Base-by-base conservation (phyloP, 2,797 vertebrate genomes). In the Falco naumanni region DNA sequence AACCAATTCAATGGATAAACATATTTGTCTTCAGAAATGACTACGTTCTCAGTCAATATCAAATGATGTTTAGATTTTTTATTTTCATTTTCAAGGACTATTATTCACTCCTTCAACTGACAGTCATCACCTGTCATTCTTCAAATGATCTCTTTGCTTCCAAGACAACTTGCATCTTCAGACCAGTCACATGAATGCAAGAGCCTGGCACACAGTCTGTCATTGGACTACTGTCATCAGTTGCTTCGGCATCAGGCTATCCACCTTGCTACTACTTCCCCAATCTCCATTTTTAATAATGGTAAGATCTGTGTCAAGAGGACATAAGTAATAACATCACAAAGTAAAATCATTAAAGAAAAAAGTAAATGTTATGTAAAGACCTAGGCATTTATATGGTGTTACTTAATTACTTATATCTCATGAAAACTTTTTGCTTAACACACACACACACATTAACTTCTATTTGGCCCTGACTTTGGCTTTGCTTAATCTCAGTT, bases 11-110 rank as follows among this genome's bases (percentile, higher is more conserved):
- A 77, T 39, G 84, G 57, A 88, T 50, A 81, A 45, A 34, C 2
- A 11, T 66, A 86, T 91, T 95, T 90, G 83, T 88, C 75, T 87
- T 89, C 64, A 80, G 74, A 94, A 93, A 89, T 60, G 16, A 64
- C 89, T 92, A 51, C 2, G 1, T 82, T 78, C 63, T 90, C 28
- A 9, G 25, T 26, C 34, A 87, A 61, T 76, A 70, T 51, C 2
- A 0, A 50, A 76, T 72, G 18, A 37, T 78, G 14, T 84, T 78
- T 77, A 79, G 54, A 41, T 37, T 41, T 89, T 78, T 90, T 72
- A 66, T 90, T 90, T 90, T 82, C 11, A 56, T 84, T 94, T 94
- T 68, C 56, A 87, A 85, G 45, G 74, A 39, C 47, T 82, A 26
- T 83, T 87, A 83, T 83, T 26, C 12, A 57, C 48, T 92, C 10